Base-by-base conservation (phyloP, 1,140 invertebrate genomes). In the Habropoda laboriosa region DNA sequence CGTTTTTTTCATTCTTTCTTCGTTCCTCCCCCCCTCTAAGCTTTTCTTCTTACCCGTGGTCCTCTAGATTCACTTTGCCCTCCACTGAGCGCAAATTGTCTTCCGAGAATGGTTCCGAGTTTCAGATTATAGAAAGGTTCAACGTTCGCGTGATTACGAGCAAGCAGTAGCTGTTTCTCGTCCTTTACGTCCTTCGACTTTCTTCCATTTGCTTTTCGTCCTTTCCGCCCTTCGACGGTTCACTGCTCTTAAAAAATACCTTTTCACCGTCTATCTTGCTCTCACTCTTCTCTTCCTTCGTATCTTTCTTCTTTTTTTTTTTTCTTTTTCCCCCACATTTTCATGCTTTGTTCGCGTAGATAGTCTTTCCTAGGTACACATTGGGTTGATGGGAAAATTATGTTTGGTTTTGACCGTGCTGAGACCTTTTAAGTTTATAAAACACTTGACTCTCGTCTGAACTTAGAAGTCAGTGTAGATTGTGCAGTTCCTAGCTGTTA, bases 101-200 rank as follows among this genome's bases (percentile, higher is more conserved):
- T 91, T 90, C 90, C 80, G 30, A 87, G 89, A 91, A 91, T 81
- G 58, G 79, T 72, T 68, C 57, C n/a, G n/a, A n/a, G 51, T 78
- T 80, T 79, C 77, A 82, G 84, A 87, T 86, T 89, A 86, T 87
- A 83, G 79, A 73, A 78, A 87, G 79, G 77, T 81, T 85, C 85
- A 81, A 80, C 79, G 82, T 67, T 81, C 67, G 58, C 66, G 75
- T 81, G 77, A 85, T 85, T 88, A 80, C 74, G 81, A 81, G 57
- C 68, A 42, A 49, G 72, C 49, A 45, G 81, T 66, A 70, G 40
- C 63, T 60, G 35, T 42, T n/a, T 42, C 57, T 74, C 77, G 27
- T 45, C 66, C 40, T 60, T 86, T 57, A 53, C 75, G 72, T 80
- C 61, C 78, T 71, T 70, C 79, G 55, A 61, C 63, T 81, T 81